Conservation (phyloP, 2,113 vertebrate genomes). For the Galeopterus variegatus region DNA sequence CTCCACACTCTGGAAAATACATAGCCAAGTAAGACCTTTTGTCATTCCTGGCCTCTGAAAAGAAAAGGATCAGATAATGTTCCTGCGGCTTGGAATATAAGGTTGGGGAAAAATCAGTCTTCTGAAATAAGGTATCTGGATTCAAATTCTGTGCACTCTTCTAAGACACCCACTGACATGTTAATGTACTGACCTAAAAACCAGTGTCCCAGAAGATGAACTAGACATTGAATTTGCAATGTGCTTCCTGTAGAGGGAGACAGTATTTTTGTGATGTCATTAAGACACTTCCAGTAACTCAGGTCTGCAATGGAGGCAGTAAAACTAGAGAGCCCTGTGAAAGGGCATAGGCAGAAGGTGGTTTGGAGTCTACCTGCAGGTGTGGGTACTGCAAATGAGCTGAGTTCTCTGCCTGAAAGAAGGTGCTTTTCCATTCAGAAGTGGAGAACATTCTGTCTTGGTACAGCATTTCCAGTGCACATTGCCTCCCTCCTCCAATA, state of each 20-base stretch:
- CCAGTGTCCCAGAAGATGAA: background rate
- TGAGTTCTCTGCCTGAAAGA: background rate
- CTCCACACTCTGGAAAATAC: background rate
- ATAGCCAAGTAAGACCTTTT: conserved; percentile 13
- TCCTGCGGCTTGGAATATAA: background rate
- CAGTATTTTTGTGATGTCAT: background rate
- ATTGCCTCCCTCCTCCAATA: accelerated
- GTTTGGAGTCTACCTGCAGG: background rate
- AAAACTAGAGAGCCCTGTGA: background rate
- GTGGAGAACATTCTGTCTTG: background rate
- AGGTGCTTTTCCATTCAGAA: background rate
- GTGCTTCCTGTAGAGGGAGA: conserved; percentile 2
- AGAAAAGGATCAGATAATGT: background rate
- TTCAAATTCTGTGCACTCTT: background rate
- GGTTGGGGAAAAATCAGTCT: background rate
- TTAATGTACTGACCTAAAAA: background rate
- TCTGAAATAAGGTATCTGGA: background rate
- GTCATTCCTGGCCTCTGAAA: conserved; percentile 30
- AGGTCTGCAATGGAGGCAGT: background rate
- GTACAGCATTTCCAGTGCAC: background rate
- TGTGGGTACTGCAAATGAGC: background rate
- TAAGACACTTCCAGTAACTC: background rate
- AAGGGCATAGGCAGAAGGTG: background rate
- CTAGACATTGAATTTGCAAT: conserved; percentile 4
- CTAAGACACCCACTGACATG: background rate